phyloP scores from a whole-genome alignment of 2,888 invertebrate species.

The Eristalis pertinax region DNA sequence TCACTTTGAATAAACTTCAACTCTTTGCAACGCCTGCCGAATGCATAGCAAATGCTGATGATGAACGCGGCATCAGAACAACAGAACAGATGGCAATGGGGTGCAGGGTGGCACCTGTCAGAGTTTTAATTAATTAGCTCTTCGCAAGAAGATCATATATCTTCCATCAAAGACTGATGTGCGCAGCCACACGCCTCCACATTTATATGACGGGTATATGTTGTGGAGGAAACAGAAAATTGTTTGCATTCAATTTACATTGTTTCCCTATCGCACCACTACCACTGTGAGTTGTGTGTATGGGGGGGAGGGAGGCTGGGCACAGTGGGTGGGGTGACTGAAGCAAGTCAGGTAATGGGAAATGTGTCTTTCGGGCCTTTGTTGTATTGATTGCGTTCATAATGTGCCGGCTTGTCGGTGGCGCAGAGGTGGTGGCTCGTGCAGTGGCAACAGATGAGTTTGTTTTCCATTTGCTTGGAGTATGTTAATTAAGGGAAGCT shows the following conservation, averaged over 20 bases:
- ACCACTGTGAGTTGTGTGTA: background rate
- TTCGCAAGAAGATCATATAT: background rate
- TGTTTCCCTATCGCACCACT: conserved; percentile 2
- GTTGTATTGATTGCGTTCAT: background rate
- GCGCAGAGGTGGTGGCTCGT: background rate
- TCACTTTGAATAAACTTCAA: conserved; percentile 6
- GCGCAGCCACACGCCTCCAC: background rate
- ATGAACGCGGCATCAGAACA: background rate
- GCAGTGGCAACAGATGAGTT: background rate
- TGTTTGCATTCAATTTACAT: conserved; percentile 30
- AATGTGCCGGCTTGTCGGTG: background rate
- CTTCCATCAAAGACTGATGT: background rate
- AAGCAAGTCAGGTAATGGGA: background rate
- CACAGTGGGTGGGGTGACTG: too few relatives aligned
- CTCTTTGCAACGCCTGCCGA: background rate
- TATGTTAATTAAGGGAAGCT: background rate
- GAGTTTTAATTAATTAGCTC: conserved; percentile 36
- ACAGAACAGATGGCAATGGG: background rate
- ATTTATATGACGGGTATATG: background rate
- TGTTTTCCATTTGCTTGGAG: background rate
- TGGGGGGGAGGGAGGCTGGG: too few relatives aligned
- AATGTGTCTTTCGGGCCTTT: background rate
- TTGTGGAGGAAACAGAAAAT: background rate
- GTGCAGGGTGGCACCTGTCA: conserved; percentile 9
- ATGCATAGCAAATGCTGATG: conserved; percentile 16